Percentiles rank a stretch among this genome's conserved stretches.
phyloP scores from a whole-genome alignment of 2,888 invertebrate genomes.

The Athalia rosae region DNA sequence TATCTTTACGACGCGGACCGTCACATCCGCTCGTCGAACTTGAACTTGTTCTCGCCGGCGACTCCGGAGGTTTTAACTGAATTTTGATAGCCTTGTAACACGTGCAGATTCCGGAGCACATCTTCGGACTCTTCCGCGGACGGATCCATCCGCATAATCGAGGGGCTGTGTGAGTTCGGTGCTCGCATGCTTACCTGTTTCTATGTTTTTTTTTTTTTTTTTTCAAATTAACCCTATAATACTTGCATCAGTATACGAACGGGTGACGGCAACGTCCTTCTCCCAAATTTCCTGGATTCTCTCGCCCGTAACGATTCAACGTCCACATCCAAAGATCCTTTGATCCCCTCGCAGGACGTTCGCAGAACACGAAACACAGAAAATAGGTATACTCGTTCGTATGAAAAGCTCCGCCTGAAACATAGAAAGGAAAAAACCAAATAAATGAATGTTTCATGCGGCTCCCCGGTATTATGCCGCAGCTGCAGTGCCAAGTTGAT shows the following conservation, averaged over 20 bases:
- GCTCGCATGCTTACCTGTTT: neutral
- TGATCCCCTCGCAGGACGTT: too few relatives aligned
- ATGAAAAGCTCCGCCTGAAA: too few relatives aligned
- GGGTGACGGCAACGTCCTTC: neutral
- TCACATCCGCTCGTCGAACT: conserved; percentile 26
- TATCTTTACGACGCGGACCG: neutral
- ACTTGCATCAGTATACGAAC: too few relatives aligned
- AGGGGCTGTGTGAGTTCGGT: neutral
- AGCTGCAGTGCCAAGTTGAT: too few relatives aligned
- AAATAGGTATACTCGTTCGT: too few relatives aligned
- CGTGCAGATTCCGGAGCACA: conserved; percentile 22
- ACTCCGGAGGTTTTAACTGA: conserved; percentile 3
- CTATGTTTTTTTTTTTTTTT: conserved; percentile 5
- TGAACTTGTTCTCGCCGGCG: conserved; percentile 24
- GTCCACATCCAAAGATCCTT: too few relatives aligned
- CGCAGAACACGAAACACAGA: too few relatives aligned
- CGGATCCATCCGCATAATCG: neutral
- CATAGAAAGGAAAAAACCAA: neutral
- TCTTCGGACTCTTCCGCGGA: neutral
- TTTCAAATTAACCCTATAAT: neutral
- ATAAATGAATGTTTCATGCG: too few relatives aligned
- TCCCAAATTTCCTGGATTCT: neutral
- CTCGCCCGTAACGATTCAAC: too few relatives aligned
- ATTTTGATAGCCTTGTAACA: neutral
- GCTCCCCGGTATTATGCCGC: too few relatives aligned